Conservation (phyloP, 2,888 invertebrate species). For the Cephus nigrinus region DNA sequence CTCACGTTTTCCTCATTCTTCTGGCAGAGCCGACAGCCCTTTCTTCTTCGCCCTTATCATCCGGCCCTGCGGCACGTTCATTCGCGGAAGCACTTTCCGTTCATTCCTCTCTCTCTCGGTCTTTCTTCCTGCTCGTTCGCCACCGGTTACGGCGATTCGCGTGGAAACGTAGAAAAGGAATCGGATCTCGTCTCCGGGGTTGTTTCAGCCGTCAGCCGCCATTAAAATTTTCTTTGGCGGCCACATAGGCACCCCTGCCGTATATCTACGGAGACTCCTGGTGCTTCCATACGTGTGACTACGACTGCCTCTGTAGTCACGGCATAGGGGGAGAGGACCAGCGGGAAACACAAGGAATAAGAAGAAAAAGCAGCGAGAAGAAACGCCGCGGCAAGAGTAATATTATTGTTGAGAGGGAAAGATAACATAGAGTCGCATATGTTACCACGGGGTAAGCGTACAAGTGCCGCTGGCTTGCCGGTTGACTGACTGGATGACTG, state of each 20-base stretch:
- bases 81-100: neutral
- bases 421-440: constrained; percentile 54
- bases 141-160: constrained; percentile 13
- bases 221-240: constrained; percentile 33
- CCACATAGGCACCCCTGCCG: neutral
- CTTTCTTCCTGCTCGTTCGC: neutral
- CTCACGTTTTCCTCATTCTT: neutral
- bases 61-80: neutral
- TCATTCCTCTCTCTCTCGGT: neutral
- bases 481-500: neutral
- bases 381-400: constrained; percentile 48
- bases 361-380: constrained; percentile 19
- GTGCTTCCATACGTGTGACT: neutral
- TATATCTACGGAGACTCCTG: neutral
- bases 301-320: neutral
- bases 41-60: neutral
- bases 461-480: neutral
- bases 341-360: neutral
- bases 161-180: constrained; percentile 16
- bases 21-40: neutral
- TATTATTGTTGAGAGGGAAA: constrained; percentile 56
- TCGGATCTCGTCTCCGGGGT: constrained; percentile 9
- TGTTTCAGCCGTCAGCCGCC: constrained; percentile 17
- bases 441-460: constrained; percentile 30
- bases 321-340: neutral